These are phyloP conservation scores for Indri indri DNA, from an alignment of 2,113 vertebrate genomes.

Conservation along the genomic window DNA sequence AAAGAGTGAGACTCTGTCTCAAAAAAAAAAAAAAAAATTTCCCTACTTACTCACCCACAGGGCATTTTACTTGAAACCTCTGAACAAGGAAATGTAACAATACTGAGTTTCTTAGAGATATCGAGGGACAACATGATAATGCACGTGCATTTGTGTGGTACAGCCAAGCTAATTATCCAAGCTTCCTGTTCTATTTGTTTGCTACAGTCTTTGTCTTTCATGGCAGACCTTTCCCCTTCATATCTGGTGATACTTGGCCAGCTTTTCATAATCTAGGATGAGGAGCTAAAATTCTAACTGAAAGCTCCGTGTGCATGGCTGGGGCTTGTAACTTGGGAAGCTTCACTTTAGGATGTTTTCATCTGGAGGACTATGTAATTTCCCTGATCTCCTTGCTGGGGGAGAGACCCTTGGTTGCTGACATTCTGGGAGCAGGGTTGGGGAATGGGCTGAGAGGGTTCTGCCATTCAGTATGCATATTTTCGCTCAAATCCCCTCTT, in stretches of 20 bases:
- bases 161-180: background rate
- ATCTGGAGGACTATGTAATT: background rate
- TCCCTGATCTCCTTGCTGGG: background rate
- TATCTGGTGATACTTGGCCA: background rate
- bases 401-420: background rate
- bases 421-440: background rate
- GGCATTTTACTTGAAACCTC: background rate
- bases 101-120: background rate
- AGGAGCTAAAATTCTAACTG: background rate
- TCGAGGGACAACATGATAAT: too few relatives aligned
- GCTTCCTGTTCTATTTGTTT: background rate
- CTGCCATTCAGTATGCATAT: background rate
- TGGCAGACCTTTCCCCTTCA: background rate
- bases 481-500: background rate
- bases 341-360: background rate
- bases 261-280: background rate
- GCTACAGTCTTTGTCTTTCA: background rate
- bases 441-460: too few relatives aligned
- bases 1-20: too few relatives aligned
- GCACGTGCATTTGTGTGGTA: rapidly evolving
- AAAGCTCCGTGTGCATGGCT: background rate
- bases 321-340: background rate
- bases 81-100: background rate
- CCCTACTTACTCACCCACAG: background rate
- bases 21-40: too few relatives aligned